Evolutionary conservation across 2,888 invertebrate species (phyloP).

Genomic region (Lydus trimaculatus): DNA sequence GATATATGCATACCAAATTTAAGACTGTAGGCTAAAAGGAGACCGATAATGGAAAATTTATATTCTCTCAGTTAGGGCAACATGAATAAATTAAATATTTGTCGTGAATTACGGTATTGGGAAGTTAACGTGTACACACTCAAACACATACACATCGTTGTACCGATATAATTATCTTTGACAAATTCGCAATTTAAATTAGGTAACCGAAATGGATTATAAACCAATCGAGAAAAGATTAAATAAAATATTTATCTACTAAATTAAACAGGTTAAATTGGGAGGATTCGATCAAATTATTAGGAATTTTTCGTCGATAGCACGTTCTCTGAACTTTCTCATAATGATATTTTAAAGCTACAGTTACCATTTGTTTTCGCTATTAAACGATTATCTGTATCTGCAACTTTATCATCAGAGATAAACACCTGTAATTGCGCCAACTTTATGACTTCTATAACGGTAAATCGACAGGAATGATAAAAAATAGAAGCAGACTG

Average conservation of each 20-base stretch:
- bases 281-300: too few relatives aligned
- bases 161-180: not conserved
- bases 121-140: not conserved
- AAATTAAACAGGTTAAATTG: not conserved
- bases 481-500: too few relatives aligned
- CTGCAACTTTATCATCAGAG: too few relatives aligned
- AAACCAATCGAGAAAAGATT: not conserved
- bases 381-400: too few relatives aligned
- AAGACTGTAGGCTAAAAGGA: not conserved
- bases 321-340: too few relatives aligned
- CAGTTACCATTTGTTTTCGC: too few relatives aligned
- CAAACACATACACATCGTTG: not conserved
- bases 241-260: not conserved
- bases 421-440: too few relatives aligned
- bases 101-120: not conserved
- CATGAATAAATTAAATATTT: conserved; percentile 2
- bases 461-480: too few relatives aligned
- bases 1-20: not conserved
- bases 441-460: too few relatives aligned
- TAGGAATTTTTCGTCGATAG: too few relatives aligned
- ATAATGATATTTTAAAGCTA: too few relatives aligned
- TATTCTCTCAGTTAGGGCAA: not conserved
- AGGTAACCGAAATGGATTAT: not conserved
- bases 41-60: not conserved
- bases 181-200: not conserved